Base-by-base conservation (phyloP, 1,140 invertebrate genomes). In the roundworm (Caenorhabditis elegans) region DNA sequence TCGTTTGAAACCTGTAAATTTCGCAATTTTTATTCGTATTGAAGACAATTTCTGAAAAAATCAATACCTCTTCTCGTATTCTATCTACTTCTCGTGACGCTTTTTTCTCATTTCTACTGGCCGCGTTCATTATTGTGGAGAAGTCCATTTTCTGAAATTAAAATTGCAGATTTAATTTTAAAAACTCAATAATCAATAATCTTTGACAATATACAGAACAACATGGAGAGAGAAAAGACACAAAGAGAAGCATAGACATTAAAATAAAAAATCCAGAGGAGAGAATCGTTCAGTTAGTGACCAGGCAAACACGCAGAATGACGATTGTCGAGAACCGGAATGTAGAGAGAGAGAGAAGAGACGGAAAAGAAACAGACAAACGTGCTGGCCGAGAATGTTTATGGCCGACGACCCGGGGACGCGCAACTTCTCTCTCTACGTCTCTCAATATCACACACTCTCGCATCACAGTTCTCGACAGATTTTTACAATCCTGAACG, bases 251-350 rank as follows among this genome's bases (percentile, higher is more conserved):
- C 1, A 4, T n/a, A 10, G 15, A 26, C 26, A 6, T 26, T 4
- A 28, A 53, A 26, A 28, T 10, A 26, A 26, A 60, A 60, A 60
- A 60, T 34, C n/a, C 55, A 34, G n/a, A n/a, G n/a, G 31, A 34
- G 17, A 60, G 28, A 31, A 70, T 22, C 17, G 22, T 39, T 39
- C 19, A 19, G 26, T n/a, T 22, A 70, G 10, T 65, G 55, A 36
- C n/a, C 60, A 70, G 13, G 34, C 60, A 70, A 39, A 39, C 60
- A 70, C 34, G 60, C 31, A 34, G 34, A 70, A 70, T 70, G 60
- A 70, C n/a, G n/a, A n/a, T n/a, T n/a, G n/a, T n/a, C 19, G n/a
- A n/a, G n/a, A 70, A 70, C 60, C 60, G 26, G 60, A 70, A 70
- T 70, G 34, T 70, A 5, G 34, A 70, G 34, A 70, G 15, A 22